Base-by-base conservation (phyloP, 2,113 vertebrate species). In the Entomyzon cyanotis region DNA sequence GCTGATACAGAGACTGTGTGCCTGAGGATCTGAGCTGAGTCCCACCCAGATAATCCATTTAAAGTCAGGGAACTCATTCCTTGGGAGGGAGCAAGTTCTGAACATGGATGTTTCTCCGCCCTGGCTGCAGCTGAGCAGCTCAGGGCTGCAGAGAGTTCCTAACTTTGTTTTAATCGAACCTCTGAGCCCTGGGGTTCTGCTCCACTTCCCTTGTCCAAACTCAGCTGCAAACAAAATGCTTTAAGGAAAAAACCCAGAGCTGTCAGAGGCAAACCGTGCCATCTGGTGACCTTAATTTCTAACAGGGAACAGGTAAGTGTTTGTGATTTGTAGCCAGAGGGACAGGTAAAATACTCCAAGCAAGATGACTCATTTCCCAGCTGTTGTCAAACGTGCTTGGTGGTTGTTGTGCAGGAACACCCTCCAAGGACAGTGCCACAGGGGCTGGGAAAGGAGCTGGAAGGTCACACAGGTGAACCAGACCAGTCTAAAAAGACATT, bases 251-350 rank as follows among this genome's bases (percentile, higher is more conserved):
- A 80, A 21, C 4, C 1, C 35, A 63, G 69, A 78, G 16, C 83
- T 46, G 19, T 67, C 42, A 50, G 50, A 80, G 47, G 47, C 74
- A 67, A 76, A 35, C 75, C 0, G 0, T 58, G 79, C 98, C 98
- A 98, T 97, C 97, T 98, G 98, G 97, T 97, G 97, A 95, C 98
- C 98, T 97, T 94, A 94, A 97, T 98, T 97, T 87, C 83, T 84
- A 83, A 31, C 44, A 89, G 56, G 9, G 70, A 83, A 44, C 35
- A 86, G 80, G 76, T 90, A 71, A 83, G 75, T 12, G 46, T 84
- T 70, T 67, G 94, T 92, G 87, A 64, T 83, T 70, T 74, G 80
- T 91, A 86, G 95, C 82, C 93, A 91, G 70, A 50, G 75, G 90
- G 92, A 31, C 44, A 81, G 78, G 65, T 80, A 49, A 59, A 92